Evolutionary conservation across 2,797 vertebrate species (phyloP).

Genomic region (Tapirus indicus): DNA sequence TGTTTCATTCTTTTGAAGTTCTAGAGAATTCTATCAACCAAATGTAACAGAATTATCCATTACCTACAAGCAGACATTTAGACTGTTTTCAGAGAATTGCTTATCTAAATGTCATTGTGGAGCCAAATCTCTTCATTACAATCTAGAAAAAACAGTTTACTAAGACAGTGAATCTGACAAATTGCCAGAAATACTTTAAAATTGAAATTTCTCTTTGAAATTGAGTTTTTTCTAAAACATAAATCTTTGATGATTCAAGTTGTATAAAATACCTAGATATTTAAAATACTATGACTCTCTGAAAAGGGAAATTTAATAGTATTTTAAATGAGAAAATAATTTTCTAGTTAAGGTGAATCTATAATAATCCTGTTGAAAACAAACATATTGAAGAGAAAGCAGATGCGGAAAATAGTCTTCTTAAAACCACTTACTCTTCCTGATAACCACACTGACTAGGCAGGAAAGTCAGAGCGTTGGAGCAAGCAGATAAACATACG

Average conservation of each 20-base stretch:
- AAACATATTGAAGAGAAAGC: conserved; percentile 25
- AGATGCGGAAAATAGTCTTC: neutral
- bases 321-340: conserved; percentile 12
- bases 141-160: conserved; percentile 8
- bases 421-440: neutral
- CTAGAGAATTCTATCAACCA: neutral
- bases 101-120: conserved; percentile 44
- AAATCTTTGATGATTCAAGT: conserved; percentile 9
- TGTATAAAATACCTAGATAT: conserved; percentile 12
- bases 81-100: neutral
- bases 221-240: neutral
- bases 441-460: neutral
- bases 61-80: neutral
- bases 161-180: neutral
- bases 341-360: neutral
- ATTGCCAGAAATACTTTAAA: conserved; percentile 23
- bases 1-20: neutral
- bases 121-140: neutral
- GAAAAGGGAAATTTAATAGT: neutral
- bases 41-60: neutral
- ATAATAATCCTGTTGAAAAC: conserved; percentile 1
- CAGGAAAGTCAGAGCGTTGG: neutral
- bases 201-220: conserved; percentile 46
- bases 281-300: neutral
- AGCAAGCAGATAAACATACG: conserved; percentile 50